Evolutionary conservation across 1,140 invertebrate genomes (phyloP), one percentile per base, ranked within the genome.

Genomic region (Drosophila orena): DNA sequence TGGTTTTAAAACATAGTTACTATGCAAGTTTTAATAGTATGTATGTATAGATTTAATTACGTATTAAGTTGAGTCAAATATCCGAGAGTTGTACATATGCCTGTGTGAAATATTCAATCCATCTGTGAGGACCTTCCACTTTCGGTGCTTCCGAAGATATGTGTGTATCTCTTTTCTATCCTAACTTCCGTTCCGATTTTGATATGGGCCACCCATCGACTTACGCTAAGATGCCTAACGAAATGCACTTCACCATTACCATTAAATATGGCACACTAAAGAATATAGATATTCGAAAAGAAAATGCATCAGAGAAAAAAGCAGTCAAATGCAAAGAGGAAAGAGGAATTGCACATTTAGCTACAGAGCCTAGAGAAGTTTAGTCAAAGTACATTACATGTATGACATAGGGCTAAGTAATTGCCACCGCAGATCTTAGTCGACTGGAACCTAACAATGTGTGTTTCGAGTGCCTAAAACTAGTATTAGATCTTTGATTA

Each of bases 41-140:
- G 12, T 74, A 50, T 74, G 17, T 54, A 75, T 86, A 76, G 74
- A 86, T 78, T 81, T 83, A 83, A 83, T 86, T 86, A 86, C 83
- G 83, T 86, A 86, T 88, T 83, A 83, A 65, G 70, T 83, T 76
- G 75, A 72, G 68, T 79, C 66, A 71, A 83, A 83, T 61, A 50
- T 78, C 64, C 46, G 44, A 70, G 52, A 81, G 64, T 86, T 77
- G 64, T 70, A 66, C 59, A 71, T 66, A 77, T 61, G 61, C 46
- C 46, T 55, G 49, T 37, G 40, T 50, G 46, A 52, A 44, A 43
- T 35, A 44, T 60, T 69, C 52, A 37, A 44, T 50, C 42, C 42
- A 38, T n/a, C 22, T 15, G 30, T 38, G 43, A 40, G 40, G 35
- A 17, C 37, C 27, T 27, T 47, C 20, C 17, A 34, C 35, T 27